A percentile compares a stretch with the other conserved stretches of the same genome.
phyloP scores from a whole-genome alignment of 2,113 vertebrate genomes.

The Halichoeres trimaculatus region DNA sequence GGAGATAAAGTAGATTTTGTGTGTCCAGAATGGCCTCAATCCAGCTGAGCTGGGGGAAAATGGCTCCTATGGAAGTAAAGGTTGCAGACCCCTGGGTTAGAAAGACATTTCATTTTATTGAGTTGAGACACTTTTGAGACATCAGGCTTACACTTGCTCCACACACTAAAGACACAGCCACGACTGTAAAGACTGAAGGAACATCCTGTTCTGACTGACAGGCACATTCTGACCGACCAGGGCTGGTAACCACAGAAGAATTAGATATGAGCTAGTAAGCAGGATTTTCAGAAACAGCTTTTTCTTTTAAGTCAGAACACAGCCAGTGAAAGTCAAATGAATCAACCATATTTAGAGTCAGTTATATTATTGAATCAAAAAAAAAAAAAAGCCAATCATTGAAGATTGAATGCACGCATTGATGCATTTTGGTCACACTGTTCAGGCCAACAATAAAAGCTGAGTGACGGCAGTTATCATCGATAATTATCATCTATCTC shows the following conservation, averaged over 20 bases:
- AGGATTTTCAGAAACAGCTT: neutral
- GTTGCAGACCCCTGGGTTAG: constrained; percentile 44
- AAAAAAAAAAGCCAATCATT: constrained; percentile 9
- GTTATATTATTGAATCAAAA: constrained; percentile 9
- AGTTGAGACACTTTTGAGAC: constrained; percentile 38
- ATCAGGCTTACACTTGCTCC: constrained; percentile 13
- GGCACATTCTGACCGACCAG: constrained; percentile 29
- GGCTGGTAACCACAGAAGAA: neutral
- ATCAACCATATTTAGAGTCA: neutral
- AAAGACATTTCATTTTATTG: constrained; percentile 63
- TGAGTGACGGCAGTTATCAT: constrained; percentile 7
- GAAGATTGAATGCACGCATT: neutral
- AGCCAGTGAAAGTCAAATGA: constrained; percentile 6
- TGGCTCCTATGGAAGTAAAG: too few species aligned
- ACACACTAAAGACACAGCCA: constrained; percentile 23
- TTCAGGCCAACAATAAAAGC: constrained; percentile 14
- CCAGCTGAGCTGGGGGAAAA: too few species aligned
- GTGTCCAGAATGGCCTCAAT: too few species aligned
- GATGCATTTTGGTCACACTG: constrained; percentile 18
- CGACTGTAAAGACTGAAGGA: constrained; percentile 20
- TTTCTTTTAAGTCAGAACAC: constrained; percentile 4
- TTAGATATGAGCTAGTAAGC: neutral
- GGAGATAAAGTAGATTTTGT: too few species aligned
- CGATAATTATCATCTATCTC: neutral
- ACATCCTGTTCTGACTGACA: constrained; percentile 14